Evolutionary conservation across 2,888 invertebrate genomes (phyloP), one percentile per base, ranked within the genome.

Genomic region (Hipparchia semele): DNA sequence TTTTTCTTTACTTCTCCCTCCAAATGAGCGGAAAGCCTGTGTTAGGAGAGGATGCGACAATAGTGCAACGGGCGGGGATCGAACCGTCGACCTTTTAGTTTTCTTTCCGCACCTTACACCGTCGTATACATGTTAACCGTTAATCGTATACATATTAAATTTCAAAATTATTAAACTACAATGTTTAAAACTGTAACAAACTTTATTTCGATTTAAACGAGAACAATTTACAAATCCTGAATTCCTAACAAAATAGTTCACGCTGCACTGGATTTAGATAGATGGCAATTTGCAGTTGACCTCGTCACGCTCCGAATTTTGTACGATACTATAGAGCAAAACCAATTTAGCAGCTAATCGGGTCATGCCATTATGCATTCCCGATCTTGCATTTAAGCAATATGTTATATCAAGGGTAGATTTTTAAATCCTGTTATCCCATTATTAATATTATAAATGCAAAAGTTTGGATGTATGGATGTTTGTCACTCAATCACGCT

Each of bases 281-380:
- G 45, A 69, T 39, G 51, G 53, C 61, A 69, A 72, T 74, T 74
- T 74, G 70, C 33, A 60, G 59, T 39, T 68, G 68, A 71, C 74
- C 76, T 76, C 72, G 71, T 73, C 68, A 71, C 51, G 53, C 39
- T 54, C 51, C 45, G 64, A 71, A 73, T 73, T 71, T 71, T 75
- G 68, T 70, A 66, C 64, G 66, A 62, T 64, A 54, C 72, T 8
- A 7, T 67, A 72, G 13, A 71, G 46, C 65, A 54, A 70, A 60
- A 54, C 62, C 65, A 72, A 72, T 76, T 74, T 70, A 56, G 60
- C 12, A 62, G 51, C 46, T 76, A 76, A 74, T 74, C 68, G 53
- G 65, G 61, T 71, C 70, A 75, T 71, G 71, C 68, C 65, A 72
- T 77, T 71, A 68, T 74, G 58, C 68, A 67, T 53, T 54, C 53